Evolutionary conservation across 2,797 vertebrate genomes (phyloP), one percentile per base, ranked within the genome.

Genomic region (Tenualosa ilisha): DNA sequence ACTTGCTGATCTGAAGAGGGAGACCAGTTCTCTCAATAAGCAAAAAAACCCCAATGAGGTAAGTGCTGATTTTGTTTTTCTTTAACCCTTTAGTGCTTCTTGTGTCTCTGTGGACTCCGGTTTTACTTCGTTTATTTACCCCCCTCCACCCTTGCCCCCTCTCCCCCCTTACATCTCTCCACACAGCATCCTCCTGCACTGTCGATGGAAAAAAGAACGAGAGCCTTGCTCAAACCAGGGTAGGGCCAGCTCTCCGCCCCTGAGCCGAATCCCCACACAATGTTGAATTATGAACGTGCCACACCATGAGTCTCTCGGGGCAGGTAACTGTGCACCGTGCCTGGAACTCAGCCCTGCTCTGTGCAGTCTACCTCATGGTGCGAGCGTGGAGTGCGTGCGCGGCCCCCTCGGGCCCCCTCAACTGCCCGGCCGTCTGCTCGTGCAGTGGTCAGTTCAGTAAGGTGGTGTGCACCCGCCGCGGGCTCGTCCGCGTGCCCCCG

Each of bases 221-320:
- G 94, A 91, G 91, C 94, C 92, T 94, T 95, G 95, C 97, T 96
- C 94, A 96, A 97, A 96, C 96, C 97, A 94, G 97, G 97, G 96
- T 97, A 97, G 96, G 95, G 96, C 96, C 93, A 95, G 93, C 94
- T 93, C 91, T 93, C 93, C 92, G 93, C 93, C 94, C 93, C 94
- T 83, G 91, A 93, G 93, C 93, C 93, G 86, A 95, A 94, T 96
- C 94, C 95, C 96, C 96, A 95, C 94, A 95, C 95, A 95, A 97
- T 97, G 97, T 96, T 96, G 96, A 97, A 97, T 96, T 97, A 99
- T 99, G 98, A 97, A 96, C 97, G 96, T 96, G 97, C 96, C 97
- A 97, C 98, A 99, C 94, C 97, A 99, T 99, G 98, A 99, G 96
- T 98, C 97, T 97, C 97, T 95, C 97, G 97, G 96, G 97, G 97